Base-by-base conservation (phyloP, 2,888 invertebrate genomes). In the Hoplodrina ambigua region DNA sequence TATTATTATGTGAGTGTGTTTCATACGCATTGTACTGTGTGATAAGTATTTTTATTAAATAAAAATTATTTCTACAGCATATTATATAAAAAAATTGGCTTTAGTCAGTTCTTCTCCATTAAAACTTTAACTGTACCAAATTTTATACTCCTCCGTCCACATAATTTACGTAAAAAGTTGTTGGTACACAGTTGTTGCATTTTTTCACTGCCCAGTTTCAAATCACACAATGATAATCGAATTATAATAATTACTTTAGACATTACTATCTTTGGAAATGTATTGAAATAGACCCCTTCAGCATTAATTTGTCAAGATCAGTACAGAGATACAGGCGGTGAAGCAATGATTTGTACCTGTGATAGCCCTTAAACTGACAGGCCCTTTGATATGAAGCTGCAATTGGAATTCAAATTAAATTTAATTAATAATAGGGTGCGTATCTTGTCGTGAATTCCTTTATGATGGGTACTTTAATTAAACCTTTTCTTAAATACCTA, bases 361-460 rank as follows among this genome's bases (percentile, higher is more conserved):
- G 81, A 82, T 83, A 82, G 65, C 80, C 75, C 77, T 80, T 74
- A 68, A 82, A 80, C 78, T 83, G 86, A 85, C 84, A 77, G 70
- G 68, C 81, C 76, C 85, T 85, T 86, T 87, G 83, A 86, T 86
- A 87, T 83, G 82, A 79, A 63, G 75, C 83, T 83, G 81, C 82
- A 86, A 85, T 85, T 78, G 84, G 84, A 86, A 88, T 88, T 84
- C 78, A 78, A 86, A 87, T 89, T 87, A 82, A 89, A 86, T 86
- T 88, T 69, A 81, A 86, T 87, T 86, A 83, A 78, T 81, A 84
- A 80, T 80, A 49, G 78, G 78, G 76, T 54, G 65, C 65, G 76
- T 72, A 77, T 67, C 59, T 67, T 72, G 30, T 59, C 49, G 55
- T n/a, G 53, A 81, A 80, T 78, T 73, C 75, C 70, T 78, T 69